These are phyloP conservation scores for Sphenodon punctatus DNA, from an alignment of 2,797 vertebrate species.

Conservation along the genomic window DNA sequence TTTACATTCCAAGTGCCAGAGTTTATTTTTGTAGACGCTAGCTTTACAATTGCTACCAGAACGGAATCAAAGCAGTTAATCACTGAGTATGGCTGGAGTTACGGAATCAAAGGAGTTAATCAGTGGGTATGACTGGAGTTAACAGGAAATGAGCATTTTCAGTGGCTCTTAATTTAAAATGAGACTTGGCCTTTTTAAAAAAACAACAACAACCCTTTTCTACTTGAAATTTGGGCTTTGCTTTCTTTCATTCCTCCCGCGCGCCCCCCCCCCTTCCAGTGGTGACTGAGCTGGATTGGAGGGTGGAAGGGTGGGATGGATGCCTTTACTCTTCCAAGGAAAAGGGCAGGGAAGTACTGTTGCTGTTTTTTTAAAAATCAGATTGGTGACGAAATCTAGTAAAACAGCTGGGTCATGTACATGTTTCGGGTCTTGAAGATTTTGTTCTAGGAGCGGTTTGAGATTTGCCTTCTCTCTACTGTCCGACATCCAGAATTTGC, in stretches of 20 bases:
- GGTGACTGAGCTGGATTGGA: slow-evolving; percentile 20
- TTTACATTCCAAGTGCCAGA: too few relatives aligned
- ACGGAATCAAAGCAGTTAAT: neutral
- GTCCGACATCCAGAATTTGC: neutral
- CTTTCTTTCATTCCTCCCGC: neutral
- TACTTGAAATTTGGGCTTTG: neutral
- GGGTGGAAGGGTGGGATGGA: slow-evolving; percentile 29
- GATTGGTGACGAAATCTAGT: neutral
- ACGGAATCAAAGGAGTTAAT: too few relatives aligned
- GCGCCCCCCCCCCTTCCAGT: neutral
- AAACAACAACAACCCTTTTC: neutral
- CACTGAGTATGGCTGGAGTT: neutral
- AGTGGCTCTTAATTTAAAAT: rapidly evolving
- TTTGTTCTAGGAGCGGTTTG: neutral
- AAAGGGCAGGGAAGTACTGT: neutral
- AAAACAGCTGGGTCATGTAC: neutral
- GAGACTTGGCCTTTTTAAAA: neutral
- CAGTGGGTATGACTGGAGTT: too few relatives aligned
- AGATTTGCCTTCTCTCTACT: neutral
- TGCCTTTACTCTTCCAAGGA: neutral
- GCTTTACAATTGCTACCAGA: neutral
- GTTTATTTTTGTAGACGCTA: slow-evolving; percentile 27
- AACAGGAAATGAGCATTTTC: neutral
- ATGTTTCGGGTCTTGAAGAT: neutral
- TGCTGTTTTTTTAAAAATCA: neutral